Percentiles rank a stretch among this genome's conserved stretches.
Evolutionary conservation across 1,140 invertebrate species (phyloP).

Genomic region (Condylostylus longicornis): DNA sequence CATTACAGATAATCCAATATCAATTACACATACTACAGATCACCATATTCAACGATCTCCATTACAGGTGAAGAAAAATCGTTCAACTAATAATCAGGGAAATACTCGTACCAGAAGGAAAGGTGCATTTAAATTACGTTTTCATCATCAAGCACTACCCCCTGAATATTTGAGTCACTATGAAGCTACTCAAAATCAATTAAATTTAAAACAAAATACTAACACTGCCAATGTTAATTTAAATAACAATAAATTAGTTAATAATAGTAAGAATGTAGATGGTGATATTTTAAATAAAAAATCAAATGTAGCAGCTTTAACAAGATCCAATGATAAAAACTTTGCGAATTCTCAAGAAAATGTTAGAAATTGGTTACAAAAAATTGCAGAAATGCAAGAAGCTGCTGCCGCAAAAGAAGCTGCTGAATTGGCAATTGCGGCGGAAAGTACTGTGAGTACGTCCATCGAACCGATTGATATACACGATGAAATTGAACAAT

Average conservation of each 20-base stretch:
- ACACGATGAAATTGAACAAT: constrained; percentile 6
- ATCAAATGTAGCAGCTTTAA: too few species aligned
- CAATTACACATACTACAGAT: too few species aligned
- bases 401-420: constrained; percentile 24
- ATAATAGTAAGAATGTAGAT: too few species aligned
- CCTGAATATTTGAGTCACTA: constrained; percentile 66
- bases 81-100: too few species aligned
- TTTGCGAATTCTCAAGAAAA: constrained; percentile 40
- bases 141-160: constrained; percentile 65
- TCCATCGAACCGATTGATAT: background rate
- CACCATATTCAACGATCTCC: too few species aligned
- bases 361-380: constrained; percentile 55
- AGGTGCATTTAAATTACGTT: constrained; percentile 60
- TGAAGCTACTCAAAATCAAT: constrained; percentile 49
- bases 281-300: too few species aligned
- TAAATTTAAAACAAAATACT: too few species aligned
- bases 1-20: background rate
- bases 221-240: background rate
- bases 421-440: constrained; percentile 14
- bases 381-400: constrained; percentile 49
- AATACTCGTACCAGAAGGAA: constrained; percentile 40
- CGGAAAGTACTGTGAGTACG: background rate
- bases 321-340: too few species aligned
- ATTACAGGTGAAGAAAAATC: too few species aligned
- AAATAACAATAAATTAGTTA: constrained; percentile 1